Conservation (phyloP, 2,797 vertebrate species). For the Darevskia mixta region DNA sequence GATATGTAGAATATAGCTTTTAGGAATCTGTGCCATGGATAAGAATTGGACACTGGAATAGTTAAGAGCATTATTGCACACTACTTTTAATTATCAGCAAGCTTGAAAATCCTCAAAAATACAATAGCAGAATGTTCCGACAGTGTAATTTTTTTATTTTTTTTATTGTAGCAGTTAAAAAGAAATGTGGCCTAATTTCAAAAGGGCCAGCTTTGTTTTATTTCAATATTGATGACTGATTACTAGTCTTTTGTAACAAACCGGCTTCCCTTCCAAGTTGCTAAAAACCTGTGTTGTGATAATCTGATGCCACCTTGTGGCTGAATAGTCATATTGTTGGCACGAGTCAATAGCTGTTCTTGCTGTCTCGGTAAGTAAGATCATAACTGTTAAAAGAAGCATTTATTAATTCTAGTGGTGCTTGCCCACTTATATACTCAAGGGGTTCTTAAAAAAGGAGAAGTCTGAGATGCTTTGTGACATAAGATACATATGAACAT, state of each 20-base stretch:
- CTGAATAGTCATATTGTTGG: background rate
- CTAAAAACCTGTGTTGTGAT: background rate
- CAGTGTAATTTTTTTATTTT: background rate
- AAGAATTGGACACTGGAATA: background rate
- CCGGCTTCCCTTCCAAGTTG: background rate
- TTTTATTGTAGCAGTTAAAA: background rate
- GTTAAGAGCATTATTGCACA: background rate
- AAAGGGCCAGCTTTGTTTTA: background rate
- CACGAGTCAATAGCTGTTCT: background rate
- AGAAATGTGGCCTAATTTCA: background rate
- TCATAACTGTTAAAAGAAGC: background rate
- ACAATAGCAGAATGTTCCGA: background rate
- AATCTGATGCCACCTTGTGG: constrained; percentile 33
- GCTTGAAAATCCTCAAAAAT: background rate
- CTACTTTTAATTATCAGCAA: background rate
- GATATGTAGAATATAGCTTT: background rate
- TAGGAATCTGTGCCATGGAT: background rate
- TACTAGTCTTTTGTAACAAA: background rate
- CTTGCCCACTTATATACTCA: too few relatives aligned
- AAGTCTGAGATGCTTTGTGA: background rate
- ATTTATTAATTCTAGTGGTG: background rate
- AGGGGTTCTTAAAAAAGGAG: background rate
- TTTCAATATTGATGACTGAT: background rate
- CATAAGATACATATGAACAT: background rate
- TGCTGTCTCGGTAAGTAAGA: background rate